Conservation (phyloP, 2,113 vertebrate species). For the Cynocephalus volans region DNA sequence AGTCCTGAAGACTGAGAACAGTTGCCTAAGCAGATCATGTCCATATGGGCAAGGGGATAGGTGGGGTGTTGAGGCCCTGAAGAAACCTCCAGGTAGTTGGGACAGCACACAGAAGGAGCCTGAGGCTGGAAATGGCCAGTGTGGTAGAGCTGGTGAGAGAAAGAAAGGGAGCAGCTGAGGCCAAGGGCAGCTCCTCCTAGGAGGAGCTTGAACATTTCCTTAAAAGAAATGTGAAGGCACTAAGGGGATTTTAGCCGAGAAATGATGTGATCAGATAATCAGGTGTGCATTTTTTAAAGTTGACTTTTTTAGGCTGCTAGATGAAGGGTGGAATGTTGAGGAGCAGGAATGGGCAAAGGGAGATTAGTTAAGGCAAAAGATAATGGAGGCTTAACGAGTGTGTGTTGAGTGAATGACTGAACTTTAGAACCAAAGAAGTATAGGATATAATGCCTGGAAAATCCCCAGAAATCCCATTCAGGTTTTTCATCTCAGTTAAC, state of each 20-base stretch:
- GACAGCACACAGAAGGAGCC: not conserved
- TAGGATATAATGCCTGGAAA: not conserved
- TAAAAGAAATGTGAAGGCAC: not conserved
- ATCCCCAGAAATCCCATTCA: not conserved
- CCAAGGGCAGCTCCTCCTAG: not conserved
- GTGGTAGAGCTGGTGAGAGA: not conserved
- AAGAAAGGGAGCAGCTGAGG: not conserved
- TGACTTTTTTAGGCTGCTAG: not conserved
- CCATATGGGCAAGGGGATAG: not conserved
- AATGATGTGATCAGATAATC: not conserved
- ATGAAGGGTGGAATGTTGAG: conserved; percentile 30
- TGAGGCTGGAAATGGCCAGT: not conserved
- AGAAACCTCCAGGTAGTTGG: not conserved
- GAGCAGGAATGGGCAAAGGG: not conserved
- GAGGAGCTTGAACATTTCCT: not conserved
- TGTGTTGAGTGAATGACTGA: not conserved
- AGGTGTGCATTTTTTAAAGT: conserved; percentile 1
- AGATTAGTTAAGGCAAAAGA: not conserved
- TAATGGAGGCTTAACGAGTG: not conserved
- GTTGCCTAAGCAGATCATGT: not conserved
- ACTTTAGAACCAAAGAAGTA: conserved; percentile 29
- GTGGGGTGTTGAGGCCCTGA: not conserved
- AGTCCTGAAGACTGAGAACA: not conserved
- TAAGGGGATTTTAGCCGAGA: not conserved
- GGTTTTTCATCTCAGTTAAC: not conserved